These are phyloP conservation scores for Trichopoda pennipes DNA, from an alignment of 2,888 invertebrate genomes.

Conservation along the genomic window DNA sequence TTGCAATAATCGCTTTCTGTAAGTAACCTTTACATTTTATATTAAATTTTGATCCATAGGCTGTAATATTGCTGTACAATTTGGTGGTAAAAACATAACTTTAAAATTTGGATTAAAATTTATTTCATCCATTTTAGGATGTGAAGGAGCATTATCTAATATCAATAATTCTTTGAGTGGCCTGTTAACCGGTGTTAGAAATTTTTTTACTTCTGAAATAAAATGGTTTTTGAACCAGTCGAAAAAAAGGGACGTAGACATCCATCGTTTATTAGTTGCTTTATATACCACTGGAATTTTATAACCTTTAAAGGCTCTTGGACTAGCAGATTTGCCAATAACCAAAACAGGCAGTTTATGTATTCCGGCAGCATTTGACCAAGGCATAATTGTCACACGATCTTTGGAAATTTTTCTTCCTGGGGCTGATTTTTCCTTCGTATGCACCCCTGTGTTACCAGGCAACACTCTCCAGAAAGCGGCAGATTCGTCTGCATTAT, in stretches of 20 bases:
- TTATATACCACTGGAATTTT: slow-evolving; percentile 64
- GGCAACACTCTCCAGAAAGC: too few species aligned
- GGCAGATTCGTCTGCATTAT: too few species aligned
- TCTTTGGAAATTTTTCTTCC: slow-evolving; percentile 35
- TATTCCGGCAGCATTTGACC: too few species aligned
- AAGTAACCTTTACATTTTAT: slow-evolving; percentile 12
- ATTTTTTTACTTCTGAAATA: not conserved
- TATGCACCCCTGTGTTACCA: too few species aligned
- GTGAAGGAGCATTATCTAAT: too few species aligned
- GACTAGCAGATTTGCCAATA: slow-evolving; percentile 60
- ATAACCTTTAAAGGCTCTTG: slow-evolving; percentile 60
- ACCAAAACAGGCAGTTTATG: too few species aligned
- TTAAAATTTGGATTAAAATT: too few species aligned
- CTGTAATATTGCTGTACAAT: slow-evolving; percentile 67
- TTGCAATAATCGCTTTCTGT: too few species aligned
- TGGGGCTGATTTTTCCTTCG: slow-evolving; percentile 43
- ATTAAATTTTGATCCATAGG: slow-evolving; percentile 68
- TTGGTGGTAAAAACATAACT: slow-evolving; percentile 1
- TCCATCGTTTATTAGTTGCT: slow-evolving; percentile 30
- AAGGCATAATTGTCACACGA: slow-evolving; percentile 54
- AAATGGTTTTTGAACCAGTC: too few species aligned
- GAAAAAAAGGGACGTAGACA: slow-evolving; percentile 3
- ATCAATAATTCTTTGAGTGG: slow-evolving; percentile 60
- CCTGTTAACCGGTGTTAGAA: slow-evolving; percentile 23
- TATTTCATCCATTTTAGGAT: slow-evolving; percentile 1